Conservation (phyloP, 2,797 vertebrate genomes). For the Spheniscus humboldti region DNA sequence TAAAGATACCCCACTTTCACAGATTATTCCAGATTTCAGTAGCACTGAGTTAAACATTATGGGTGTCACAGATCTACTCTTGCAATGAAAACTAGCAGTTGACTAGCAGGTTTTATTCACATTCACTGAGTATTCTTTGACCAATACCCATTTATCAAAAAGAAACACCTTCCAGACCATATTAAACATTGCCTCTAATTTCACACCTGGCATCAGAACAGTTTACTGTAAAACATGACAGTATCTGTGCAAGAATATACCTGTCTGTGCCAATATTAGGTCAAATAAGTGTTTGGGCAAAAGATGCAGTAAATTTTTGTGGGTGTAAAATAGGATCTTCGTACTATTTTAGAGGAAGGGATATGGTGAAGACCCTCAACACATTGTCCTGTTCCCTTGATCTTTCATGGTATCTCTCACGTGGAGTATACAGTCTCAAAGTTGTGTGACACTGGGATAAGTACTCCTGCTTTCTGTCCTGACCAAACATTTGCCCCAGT, state of each 20-base stretch:
- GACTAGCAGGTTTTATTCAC: not conserved
- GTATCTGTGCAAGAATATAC: not conserved
- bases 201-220: not conserved
- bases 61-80: not conserved
- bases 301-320: not conserved
- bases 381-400: not conserved
- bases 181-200: not conserved
- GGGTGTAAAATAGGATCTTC: not conserved
- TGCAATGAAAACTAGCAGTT: not conserved
- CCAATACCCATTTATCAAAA: not conserved
- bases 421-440: not conserved
- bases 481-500: not conserved
- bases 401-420: not conserved
- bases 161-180: not conserved
- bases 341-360: not conserved
- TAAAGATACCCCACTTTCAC: not conserved
- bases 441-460: not conserved
- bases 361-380: not conserved
- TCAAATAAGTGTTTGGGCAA: not conserved
- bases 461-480: not conserved
- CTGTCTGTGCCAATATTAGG: not conserved
- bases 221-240: not conserved
- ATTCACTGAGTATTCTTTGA: not conserved
- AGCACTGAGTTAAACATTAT: not conserved
- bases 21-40: not conserved